Evolutionary conservation across 2,888 invertebrate genomes (phyloP).

Genomic region (Nasonovia ribisnigri): DNA sequence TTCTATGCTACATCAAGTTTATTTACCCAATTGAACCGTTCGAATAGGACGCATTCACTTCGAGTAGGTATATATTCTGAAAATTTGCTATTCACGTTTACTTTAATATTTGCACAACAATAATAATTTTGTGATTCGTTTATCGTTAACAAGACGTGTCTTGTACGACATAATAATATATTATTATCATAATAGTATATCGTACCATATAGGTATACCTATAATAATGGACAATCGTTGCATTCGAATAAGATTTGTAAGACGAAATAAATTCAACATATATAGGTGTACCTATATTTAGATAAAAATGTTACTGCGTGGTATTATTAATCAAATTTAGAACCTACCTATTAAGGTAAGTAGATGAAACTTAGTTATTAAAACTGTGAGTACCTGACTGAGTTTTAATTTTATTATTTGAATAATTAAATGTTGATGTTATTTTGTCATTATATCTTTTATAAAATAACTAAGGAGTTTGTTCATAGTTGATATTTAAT

Average conservation of each 20-base stretch:
- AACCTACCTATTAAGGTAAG: not conserved
- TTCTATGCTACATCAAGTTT: not conserved
- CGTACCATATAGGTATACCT: not conserved
- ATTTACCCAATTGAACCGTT: constrained; percentile 15
- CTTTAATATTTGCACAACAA: not conserved
- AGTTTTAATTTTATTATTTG: not conserved
- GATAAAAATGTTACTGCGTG: not conserved
- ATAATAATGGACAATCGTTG: not conserved
- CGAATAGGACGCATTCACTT: not conserved
- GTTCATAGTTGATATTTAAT: not conserved
- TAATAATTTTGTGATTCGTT: constrained; percentile 9
- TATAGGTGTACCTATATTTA: not conserved
- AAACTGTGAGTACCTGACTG: not conserved
- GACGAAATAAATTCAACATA: not conserved
- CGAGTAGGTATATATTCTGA: not conserved
- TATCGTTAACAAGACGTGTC: not conserved
- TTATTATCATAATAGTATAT: not conserved
- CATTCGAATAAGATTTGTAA: not conserved
- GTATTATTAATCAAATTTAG: not conserved
- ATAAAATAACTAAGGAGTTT: not conserved
- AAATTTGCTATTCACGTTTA: not conserved
- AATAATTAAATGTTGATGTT: not conserved
- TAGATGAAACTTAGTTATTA: not conserved
- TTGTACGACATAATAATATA: not conserved
- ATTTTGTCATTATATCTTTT: not conserved